Conservation (phyloP, 2,888 invertebrate genomes). For the Biston betularia region DNA sequence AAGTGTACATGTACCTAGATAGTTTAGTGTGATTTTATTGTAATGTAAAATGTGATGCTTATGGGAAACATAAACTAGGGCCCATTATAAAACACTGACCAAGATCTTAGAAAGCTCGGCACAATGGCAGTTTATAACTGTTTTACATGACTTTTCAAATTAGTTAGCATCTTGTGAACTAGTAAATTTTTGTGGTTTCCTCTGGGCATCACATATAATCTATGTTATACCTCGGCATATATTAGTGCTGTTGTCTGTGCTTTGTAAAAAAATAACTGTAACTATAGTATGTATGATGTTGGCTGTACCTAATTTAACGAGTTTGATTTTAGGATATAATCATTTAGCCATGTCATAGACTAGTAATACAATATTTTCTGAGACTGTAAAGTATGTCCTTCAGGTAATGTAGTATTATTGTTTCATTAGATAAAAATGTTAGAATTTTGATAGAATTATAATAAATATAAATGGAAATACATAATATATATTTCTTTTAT, state of each 20-base stretch:
- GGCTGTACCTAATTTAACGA: conserved; percentile 1
- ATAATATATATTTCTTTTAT: conserved; percentile 33
- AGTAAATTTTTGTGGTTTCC: not conserved
- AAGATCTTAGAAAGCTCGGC: too few relatives aligned
- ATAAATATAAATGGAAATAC: conserved; percentile 44
- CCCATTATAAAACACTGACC: too few relatives aligned
- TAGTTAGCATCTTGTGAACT: not conserved
- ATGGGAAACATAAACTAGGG: not conserved
- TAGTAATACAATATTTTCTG: conserved; percentile 47
- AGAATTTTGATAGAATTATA: conserved; percentile 56
- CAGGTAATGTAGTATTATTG: conserved; percentile 37
- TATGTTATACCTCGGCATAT: conserved; percentile 46
- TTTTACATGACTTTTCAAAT: too few relatives aligned
- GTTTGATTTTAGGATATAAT: not conserved
- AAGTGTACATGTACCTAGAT: conserved; percentile 14
- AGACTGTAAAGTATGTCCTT: conserved; percentile 53
- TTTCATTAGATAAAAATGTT: conserved; percentile 48
- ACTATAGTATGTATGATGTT: conserved; percentile 4
- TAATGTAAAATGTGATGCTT: conserved; percentile 7
- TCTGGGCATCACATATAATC: not conserved
- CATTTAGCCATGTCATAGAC: conserved; percentile 41
- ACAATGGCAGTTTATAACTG: too few relatives aligned
- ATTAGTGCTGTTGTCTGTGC: conserved; percentile 51
- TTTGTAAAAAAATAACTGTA: conserved; percentile 55
- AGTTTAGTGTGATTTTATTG: conserved; percentile 36